Evolutionary conservation across 2,888 invertebrate species (phyloP), one percentile per base, ranked within the genome.

Genomic region (Drosophila kanekoi): DNA sequence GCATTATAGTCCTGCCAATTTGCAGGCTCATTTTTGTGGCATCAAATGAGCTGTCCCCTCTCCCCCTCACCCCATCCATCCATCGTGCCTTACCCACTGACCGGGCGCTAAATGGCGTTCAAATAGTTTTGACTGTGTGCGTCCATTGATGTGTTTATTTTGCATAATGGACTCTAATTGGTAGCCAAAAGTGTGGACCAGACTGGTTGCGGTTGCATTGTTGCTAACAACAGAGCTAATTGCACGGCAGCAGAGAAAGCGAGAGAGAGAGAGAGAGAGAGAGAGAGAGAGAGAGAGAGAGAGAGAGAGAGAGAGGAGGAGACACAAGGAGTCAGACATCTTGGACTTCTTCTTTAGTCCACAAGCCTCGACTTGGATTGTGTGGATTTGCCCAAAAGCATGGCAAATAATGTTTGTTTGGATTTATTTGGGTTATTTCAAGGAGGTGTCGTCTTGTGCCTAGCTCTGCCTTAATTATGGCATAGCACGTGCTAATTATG

Each of bases 101-200:
- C n/a, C 16, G 3, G 32, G 6, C 20, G 20, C 33, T 41, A 11
- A 62, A 41, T 41, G 2, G 4, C 4, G 14, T 33, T 4, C 18
- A 47, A 37, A 35, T 48, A 52, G 54, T 68, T 51, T 37, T 13
- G 45, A 18, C 20, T 44, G 53, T 47, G 28, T 52, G 37, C 20
- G 57, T 72, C 56, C 63, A 70, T 80, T 61, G 62, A 65, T 79
- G 68, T 77, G 87, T 74, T 78, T 77, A 69, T 82, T 87, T 79
- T 79, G 74, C 82, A 87, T 87, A 83, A 83, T 79, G 70, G 69
- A 81, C 79, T 85, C 70, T 67, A 77, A 85, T 86, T 87, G 70
- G 54, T 53, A 47, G 66, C 62, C 59, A 44, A 61, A 72, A 64
- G 52, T 48, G 63, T 33, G 37, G 51, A 33, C 13, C 56, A 58